Percentiles rank a stretch among this genome's conserved stretches.
Evolutionary conservation across 2,888 invertebrate species (phyloP).

Genomic region (Halictus quadricinctus): DNA sequence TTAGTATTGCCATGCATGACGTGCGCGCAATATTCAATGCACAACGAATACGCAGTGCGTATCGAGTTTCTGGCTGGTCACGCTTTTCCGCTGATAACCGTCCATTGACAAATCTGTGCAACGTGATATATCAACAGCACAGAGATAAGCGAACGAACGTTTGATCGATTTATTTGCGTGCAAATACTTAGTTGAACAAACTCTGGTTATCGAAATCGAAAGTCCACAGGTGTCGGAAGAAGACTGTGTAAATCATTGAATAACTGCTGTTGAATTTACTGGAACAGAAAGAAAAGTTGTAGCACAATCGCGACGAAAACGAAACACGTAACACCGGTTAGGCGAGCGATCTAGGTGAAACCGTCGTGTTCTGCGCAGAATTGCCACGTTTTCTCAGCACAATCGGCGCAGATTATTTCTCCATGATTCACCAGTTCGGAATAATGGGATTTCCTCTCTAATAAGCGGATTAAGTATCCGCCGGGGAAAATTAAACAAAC

Average conservation of each 20-base stretch:
- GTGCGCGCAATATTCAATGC: neutral
- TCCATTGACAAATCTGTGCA: neutral
- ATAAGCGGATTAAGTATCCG: neutral
- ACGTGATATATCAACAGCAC: neutral
- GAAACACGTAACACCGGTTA: neutral
- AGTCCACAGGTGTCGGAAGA: neutral
- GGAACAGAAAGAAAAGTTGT: too few species aligned
- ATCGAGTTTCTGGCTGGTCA: neutral
- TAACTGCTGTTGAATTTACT: too few species aligned
- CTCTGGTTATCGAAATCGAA: neutral
- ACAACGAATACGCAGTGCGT: neutral
- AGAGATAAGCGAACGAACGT: neutral
- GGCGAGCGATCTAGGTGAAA: neutral
- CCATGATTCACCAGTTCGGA: neutral
- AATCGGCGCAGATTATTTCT: neutral
- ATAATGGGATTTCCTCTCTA: neutral
- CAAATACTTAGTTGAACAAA: neutral
- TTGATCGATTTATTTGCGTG: too few species aligned
- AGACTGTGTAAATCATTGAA: neutral
- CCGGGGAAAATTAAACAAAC: constrained; percentile 18
- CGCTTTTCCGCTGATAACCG: neutral
- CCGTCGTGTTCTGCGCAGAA: neutral
- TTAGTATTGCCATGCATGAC: neutral
- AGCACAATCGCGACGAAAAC: neutral
- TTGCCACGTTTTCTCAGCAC: neutral